A percentile compares a stretch with the other conserved stretches of the same genome.
These are phyloP conservation scores for Rapana venosa DNA, from an alignment of 2,888 invertebrate genomes.

Conservation along the genomic window DNA sequence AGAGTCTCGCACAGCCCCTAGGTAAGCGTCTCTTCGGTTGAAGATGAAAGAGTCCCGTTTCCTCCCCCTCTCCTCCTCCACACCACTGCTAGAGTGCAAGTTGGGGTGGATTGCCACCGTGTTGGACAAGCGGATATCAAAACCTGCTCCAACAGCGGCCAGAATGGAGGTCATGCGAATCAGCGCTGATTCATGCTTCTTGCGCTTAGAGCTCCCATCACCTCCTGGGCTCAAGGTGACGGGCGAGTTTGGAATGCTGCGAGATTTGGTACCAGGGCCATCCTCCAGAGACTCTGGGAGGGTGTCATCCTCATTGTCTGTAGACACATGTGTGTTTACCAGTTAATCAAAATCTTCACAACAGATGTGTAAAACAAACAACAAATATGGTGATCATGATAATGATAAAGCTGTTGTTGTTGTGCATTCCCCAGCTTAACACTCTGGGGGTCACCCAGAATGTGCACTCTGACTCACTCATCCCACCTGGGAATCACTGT, in stretches of 20 bases:
- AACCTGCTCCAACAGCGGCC: slow-evolving; percentile 92
- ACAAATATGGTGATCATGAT: too few species aligned
- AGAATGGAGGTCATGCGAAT: slow-evolving; percentile 95
- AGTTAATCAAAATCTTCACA: too few species aligned
- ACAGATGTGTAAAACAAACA: too few species aligned
- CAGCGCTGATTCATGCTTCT: slow-evolving; percentile 82
- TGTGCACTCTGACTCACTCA: too few species aligned
- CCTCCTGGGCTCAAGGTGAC: slow-evolving; percentile 36
- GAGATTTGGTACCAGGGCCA: slow-evolving; percentile 48
- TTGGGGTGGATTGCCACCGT: slow-evolving; percentile 71
- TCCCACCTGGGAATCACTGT: too few species aligned
- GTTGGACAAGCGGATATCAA: slow-evolving; percentile 93
- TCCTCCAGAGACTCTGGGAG: slow-evolving; percentile 75
- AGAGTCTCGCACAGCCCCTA: slow-evolving; percentile 74
- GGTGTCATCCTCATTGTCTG: slow-evolving; percentile 77
- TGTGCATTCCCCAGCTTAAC: too few species aligned
- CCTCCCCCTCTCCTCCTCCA: slow-evolving; percentile 56
- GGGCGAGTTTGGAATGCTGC: slow-evolving; percentile 62
- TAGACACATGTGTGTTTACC: slow-evolving; percentile 50
- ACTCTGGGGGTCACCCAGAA: too few species aligned
- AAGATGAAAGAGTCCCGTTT: slow-evolving; percentile 70
- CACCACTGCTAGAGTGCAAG: slow-evolving; percentile 55
- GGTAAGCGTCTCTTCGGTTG: slow-evolving; percentile 75
- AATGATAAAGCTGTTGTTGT: too few species aligned
- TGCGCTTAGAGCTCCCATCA: slow-evolving; percentile 49